Evolutionary conservation across 1,140 invertebrate genomes (phyloP), one percentile per base, ranked within the genome.

Genomic region (Pseudomyrmex flavicornis): DNA sequence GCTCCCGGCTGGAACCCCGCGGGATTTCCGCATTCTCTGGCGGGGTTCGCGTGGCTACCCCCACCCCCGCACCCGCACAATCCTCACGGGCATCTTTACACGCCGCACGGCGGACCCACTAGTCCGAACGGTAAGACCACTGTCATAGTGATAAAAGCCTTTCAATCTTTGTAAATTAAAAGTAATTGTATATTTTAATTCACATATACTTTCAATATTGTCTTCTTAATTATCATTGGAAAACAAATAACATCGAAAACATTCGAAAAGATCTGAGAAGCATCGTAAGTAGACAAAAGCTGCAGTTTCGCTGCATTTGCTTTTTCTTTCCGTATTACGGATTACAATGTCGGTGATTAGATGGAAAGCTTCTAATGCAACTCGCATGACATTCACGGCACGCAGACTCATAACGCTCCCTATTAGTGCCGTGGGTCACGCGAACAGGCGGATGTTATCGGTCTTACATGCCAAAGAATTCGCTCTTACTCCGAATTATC

Each of bases 31-130:
- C 93, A 94, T 90, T 92, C 92, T 15, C 88, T 94, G n/a, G 91
- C 93, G 4, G 91, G 94, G 0, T 94, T 94, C 84, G 93, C 93
- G 70, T 94, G 93, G 94, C 83, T 94, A 52, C 94, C 94, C 66
- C 94, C 93, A 86, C 94, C 93, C 5, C 93, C 94, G 22, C 93
- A 94, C 77, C 93, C 93, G 2, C 94, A 94, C 85, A 94, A 93
- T 88, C 93, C 93, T 15, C 93, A 94, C 65, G 93, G 93, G 88
- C 94, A 94, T 76, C 93, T 94, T 46, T 94, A 94, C 87, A 91
- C 91, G 5, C 91, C 93, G 1, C 93, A 94, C 63, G 93, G 93
- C 58, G 93, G 92, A 85, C 92, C 93, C 0, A 94, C 93, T 20
- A 94, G 94, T 88, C 94, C 94, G 1, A 94, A 94, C 82, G 94